Percentiles rank a stretch among this genome's conserved stretches.
These are phyloP conservation scores for Bombus superbus DNA, from an alignment of 1,140 invertebrate species.

Conservation along the genomic window DNA sequence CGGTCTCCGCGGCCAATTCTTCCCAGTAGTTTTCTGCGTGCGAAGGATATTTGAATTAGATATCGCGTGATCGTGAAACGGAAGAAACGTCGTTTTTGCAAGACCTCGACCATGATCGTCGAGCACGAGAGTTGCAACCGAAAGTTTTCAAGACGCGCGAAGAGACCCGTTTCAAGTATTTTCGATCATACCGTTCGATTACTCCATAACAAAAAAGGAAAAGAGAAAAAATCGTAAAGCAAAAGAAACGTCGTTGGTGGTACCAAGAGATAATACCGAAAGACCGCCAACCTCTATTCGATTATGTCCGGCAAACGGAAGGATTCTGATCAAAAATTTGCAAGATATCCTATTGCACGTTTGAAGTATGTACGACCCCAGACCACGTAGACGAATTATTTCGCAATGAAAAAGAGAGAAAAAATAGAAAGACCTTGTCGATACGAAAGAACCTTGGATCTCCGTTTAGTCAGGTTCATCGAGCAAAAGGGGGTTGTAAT, in stretches of 20 bases:
- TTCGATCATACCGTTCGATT: too few species aligned
- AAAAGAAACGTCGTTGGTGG: too few species aligned
- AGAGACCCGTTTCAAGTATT: too few species aligned
- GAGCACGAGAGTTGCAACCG: too few species aligned
- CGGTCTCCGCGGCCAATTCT: background rate
- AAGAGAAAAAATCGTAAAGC: too few species aligned
- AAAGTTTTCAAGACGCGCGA: too few species aligned
- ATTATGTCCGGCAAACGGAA: too few species aligned
- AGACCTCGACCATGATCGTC: background rate
- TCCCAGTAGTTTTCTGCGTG: too few species aligned
- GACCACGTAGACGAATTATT: background rate
- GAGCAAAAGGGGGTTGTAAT: constrained; percentile 8
- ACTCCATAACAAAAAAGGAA: too few species aligned
- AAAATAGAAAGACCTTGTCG: too few species aligned
- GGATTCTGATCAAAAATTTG: background rate
- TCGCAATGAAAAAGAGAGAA: background rate
- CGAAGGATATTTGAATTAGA: background rate
- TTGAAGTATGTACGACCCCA: too few species aligned
- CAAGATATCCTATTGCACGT: too few species aligned
- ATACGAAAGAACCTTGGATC: background rate
- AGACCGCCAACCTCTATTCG: background rate
- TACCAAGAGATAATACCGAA: background rate
- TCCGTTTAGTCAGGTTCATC: background rate
- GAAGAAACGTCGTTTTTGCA: background rate
- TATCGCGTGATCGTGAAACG: background rate